Evolutionary conservation across 2,888 invertebrate species (phyloP), one percentile per base, ranked within the genome.

Genomic region (Drosophila maculinotata): DNA sequence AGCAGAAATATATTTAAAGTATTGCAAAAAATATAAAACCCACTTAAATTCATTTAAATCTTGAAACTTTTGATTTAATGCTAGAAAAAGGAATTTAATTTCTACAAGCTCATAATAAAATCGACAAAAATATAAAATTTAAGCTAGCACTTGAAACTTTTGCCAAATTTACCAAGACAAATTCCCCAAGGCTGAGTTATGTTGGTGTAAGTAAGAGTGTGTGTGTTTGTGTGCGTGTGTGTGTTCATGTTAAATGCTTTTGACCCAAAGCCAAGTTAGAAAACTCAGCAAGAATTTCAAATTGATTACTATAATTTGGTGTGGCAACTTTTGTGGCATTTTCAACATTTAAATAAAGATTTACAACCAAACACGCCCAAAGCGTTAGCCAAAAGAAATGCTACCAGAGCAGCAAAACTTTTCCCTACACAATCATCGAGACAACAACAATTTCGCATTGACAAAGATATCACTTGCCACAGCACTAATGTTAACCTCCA

Each of bases 121-220:
- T 58, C 42, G 44, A 14, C 20, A 38, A 48, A 59, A 38, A 56
- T 60, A 56, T 42, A 36, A 73, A 77, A 67, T 69, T 83, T 69
- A 72, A 72, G 56, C 67, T 30, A 35, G 36, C 47, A 63, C 62
- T 75, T 67, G 63, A 75, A 84, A 84, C 65, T 81, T 80, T 77
- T 49, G 68, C 48, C 31, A 79, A 75, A 79, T 48, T 38, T 48
- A 17, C 57, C 26, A 49, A 49, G 42, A 49, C 58, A 65, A n/a
- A 73, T 52, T 73, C 67, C 71, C 65, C 52, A 69, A 69, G 10
- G 17, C 17, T n/a, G 1, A 10, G 15, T 10, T 38, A 2, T 28
- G 8, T 12, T 2, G n/a, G 7, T 67, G 28, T 48, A n/a, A n/a
- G n/a, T n/a, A n/a, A n/a, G 15, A 23, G 9, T 20, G 6, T 30